Evolutionary conservation across 2,113 vertebrate species (phyloP).

Genomic region (Coptodon bakossiorum): DNA sequence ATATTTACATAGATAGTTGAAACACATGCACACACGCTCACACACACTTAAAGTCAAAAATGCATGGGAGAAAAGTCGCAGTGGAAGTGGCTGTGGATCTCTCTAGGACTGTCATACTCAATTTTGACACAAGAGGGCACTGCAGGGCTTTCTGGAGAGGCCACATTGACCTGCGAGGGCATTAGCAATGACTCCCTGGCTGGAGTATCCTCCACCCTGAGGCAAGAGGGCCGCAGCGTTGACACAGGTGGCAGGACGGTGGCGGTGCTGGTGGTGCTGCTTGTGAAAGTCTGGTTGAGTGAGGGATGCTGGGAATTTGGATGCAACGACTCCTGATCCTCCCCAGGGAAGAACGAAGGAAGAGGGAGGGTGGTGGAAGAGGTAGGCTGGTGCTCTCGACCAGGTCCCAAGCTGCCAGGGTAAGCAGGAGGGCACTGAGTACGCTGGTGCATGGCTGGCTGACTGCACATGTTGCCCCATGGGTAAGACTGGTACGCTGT

Average conservation of each 20-base stretch:
- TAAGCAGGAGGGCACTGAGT: conserved; percentile 40
- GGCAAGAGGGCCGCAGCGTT: conserved; percentile 10
- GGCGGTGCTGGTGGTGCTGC: not conserved
- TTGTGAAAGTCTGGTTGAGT: not conserved
- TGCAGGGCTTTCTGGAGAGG: conserved; percentile 39
- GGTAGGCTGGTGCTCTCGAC: conserved; percentile 28
- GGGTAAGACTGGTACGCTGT: conserved; percentile 64
- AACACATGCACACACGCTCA: not conserved
- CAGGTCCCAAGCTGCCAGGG: not conserved
- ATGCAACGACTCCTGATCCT: conserved; percentile 1
- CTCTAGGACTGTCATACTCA: conserved; percentile 61
- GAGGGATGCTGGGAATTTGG: conserved; percentile 7
- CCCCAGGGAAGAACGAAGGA: conserved; percentile 43
- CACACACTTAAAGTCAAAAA: conserved; percentile 51
- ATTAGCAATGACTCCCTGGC: not conserved
- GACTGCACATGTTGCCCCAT: conserved; percentile 64
- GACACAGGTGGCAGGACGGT: conserved; percentile 46
- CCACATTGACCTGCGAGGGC: conserved; percentile 27
- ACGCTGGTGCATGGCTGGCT: conserved; percentile 48
- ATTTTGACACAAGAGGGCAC: conserved; percentile 52
- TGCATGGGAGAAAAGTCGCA: conserved; percentile 74
- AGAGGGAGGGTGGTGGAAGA: conserved; percentile 29
- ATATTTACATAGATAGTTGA: not conserved
- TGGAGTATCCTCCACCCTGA: conserved; percentile 31
- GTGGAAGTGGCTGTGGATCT: conserved; percentile 66